Percentiles rank a stretch among this genome's conserved stretches.
Evolutionary conservation across 2,888 invertebrate genomes (phyloP).

Genomic region (Eutolmus rufibarbis): DNA sequence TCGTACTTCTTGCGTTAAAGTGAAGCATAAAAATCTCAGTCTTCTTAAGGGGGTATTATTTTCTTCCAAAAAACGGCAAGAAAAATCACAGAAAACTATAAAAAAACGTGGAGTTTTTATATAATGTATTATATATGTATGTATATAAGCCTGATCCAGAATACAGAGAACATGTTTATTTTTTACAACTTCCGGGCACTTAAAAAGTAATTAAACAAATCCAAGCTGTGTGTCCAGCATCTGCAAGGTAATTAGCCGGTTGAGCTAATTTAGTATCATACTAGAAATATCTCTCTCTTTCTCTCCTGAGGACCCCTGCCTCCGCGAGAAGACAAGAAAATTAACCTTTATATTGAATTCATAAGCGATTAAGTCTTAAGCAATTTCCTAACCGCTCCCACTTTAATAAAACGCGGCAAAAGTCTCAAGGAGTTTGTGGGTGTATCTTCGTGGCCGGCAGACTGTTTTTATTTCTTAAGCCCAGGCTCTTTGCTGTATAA

Average conservation of each 20-base stretch:
- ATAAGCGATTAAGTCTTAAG: not conserved
- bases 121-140: not conserved
- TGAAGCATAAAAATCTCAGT: not conserved
- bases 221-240: not conserved
- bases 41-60: not conserved
- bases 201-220: not conserved
- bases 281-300: not conserved
- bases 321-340: not conserved
- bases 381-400: slow-evolving; percentile 32
- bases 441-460: not conserved
- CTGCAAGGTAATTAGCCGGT: not conserved
- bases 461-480: not conserved
- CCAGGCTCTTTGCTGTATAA: not conserved
- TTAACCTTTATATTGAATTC: not conserved
- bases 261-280: not conserved
- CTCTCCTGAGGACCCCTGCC: not conserved
- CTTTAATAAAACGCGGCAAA: not conserved
- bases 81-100: not conserved
- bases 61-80: too few species aligned
- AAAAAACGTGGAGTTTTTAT: not conserved
- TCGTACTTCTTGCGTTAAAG: not conserved
- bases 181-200: not conserved
- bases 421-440: not conserved
- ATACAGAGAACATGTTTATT: not conserved
- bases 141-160: not conserved